These are phyloP conservation scores for Danio kyathit DNA, from an alignment of 2,797 vertebrate species.

Conservation along the genomic window DNA sequence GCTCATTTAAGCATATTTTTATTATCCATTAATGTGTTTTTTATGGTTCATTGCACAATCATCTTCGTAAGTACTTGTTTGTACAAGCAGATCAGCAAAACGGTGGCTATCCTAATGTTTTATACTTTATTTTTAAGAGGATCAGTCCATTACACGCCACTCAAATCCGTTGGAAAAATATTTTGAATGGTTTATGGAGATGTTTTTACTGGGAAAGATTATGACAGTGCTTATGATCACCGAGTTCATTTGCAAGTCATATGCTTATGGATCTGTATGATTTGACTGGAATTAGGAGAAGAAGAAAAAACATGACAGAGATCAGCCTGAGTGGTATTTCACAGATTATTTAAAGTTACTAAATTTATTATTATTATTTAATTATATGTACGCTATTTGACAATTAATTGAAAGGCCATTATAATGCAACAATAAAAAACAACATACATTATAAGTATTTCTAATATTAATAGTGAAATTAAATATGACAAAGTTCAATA, in stretches of 20 bases:
- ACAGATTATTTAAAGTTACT: not conserved
- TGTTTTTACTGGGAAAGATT: not conserved
- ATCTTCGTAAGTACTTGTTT: slow-evolving; percentile 9
- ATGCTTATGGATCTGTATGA: not conserved
- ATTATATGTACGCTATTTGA: not conserved
- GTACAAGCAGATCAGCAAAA: not conserved
- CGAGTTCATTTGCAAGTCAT: not conserved
- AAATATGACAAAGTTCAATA: not conserved
- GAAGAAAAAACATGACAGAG: not conserved
- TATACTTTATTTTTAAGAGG: slow-evolving; percentile 17
- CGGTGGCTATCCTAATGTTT: not conserved
- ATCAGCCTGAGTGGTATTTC: not conserved
- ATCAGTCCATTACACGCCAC: slow-evolving; percentile 2
- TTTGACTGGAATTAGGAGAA: not conserved
- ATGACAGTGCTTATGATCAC: slow-evolving; percentile 6
- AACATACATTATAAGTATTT: not conserved
- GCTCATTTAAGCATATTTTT: slow-evolving; percentile 1
- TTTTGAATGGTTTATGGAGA: not conserved
- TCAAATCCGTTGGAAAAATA: slow-evolving; percentile 18
- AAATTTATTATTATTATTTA: not conserved
- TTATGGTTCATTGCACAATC: not conserved
- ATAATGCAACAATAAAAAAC: not conserved
- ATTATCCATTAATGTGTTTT: not conserved
- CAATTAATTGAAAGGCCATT: not conserved
- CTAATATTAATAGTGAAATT: not conserved